Evolutionary conservation across 2,797 vertebrate species (phyloP).

Genomic region (Chanos chanos): DNA sequence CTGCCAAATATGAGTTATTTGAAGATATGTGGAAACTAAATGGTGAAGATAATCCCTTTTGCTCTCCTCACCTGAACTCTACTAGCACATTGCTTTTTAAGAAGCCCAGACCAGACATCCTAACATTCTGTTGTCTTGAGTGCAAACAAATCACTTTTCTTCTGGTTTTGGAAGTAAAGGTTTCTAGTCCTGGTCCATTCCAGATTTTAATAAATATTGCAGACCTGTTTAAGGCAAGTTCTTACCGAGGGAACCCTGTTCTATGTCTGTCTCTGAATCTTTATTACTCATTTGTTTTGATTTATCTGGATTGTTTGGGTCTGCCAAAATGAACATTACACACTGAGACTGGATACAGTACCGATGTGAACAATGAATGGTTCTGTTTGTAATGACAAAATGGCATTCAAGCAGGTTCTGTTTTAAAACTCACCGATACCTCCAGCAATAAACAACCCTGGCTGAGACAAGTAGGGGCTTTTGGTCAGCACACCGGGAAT

Average conservation of each 20-base stretch:
- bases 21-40: no score
- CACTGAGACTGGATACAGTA: conserved; percentile 31
- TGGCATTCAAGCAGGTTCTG: conserved; percentile 15
- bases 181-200: conserved; percentile 9
- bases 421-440: conserved; percentile 20
- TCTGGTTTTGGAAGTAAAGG: conserved; percentile 14
- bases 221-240: conserved; percentile 22
- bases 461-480: conserved; percentile 14
- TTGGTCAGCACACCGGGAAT: conserved; percentile 16
- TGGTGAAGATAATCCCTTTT: conserved; percentile 19
- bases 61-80: no score
- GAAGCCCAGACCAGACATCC: conserved; percentile 13
- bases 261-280: not conserved
- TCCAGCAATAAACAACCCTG: conserved; percentile 24
- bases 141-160: conserved; percentile 32
- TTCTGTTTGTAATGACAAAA: no score
- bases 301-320: conserved; percentile 34
- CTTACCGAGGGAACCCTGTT: not conserved
- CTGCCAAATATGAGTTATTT: not conserved
- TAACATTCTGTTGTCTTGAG: conserved; percentile 8
- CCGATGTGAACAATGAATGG: conserved; percentile 41
- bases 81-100: no score
- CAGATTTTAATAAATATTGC: conserved; percentile 38
- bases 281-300: conserved; percentile 42
- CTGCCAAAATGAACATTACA: conserved; percentile 50